Evolutionary conservation across 1,140 invertebrate species (phyloP).

Genomic region (Anoplolepis gracilipes): DNA sequence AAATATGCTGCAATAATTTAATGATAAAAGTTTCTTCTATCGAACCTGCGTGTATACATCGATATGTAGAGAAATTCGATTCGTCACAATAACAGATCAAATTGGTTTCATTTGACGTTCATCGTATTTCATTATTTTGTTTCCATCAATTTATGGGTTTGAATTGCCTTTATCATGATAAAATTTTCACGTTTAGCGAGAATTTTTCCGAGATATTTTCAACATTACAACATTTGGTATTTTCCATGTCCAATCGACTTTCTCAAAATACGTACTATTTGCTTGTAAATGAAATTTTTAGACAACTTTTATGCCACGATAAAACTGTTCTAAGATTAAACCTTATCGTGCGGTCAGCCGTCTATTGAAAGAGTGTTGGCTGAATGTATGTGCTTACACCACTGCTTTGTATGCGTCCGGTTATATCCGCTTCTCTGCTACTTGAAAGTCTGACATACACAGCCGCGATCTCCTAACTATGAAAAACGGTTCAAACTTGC

Average conservation of each 20-base stretch:
- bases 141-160: not conserved
- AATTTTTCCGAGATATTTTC: not conserved
- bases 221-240: not conserved
- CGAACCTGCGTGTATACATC: not conserved
- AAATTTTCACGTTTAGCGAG: not conserved
- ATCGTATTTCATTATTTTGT: slow-evolving; percentile 43
- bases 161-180: not conserved
- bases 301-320: not conserved
- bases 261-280: not conserved
- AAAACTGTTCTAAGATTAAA: slow-evolving; percentile 32
- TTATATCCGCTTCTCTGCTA: slow-evolving; percentile 47
- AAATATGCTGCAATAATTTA: slow-evolving; percentile 54
- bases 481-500: slow-evolving; percentile 67
- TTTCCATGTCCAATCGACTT: not conserved
- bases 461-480: slow-evolving; percentile 63
- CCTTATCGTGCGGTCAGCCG: slow-evolving; percentile 36
- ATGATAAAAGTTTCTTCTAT: slow-evolving; percentile 48
- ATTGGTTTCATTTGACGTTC: slow-evolving; percentile 48
- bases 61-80: slow-evolving; percentile 30
- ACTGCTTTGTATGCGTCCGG: slow-evolving; percentile 43
- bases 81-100: slow-evolving; percentile 29
- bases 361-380: slow-evolving; percentile 16
- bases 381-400: slow-evolving; percentile 2
- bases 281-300: not conserved
- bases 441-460: slow-evolving; percentile 64